Conservation (phyloP, 2,113 vertebrate species). For the Oncorhynchus masou region DNA sequence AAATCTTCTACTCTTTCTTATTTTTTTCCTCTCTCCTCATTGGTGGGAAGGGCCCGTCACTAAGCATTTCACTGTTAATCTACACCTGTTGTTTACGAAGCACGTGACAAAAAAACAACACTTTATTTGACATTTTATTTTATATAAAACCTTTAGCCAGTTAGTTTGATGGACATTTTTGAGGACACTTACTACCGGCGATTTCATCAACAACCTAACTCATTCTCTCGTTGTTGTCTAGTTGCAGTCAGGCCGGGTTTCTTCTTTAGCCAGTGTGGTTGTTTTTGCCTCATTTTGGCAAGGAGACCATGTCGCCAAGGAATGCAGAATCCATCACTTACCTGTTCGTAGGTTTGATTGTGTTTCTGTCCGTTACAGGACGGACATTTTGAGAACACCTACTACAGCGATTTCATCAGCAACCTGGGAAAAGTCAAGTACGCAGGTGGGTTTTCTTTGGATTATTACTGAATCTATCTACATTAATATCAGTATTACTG, state of each 20-base stretch:
- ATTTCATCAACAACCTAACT: constrained; percentile 79
- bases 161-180: constrained; percentile 62
- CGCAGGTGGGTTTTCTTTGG: constrained; percentile 69
- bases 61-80: too few species aligned
- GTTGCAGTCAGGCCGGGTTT: neutral
- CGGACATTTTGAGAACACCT: constrained; percentile 84
- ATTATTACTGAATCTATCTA: neutral
- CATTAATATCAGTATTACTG: neutral
- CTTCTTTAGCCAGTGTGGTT: neutral
- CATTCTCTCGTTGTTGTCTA: too few species aligned
- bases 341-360: neutral
- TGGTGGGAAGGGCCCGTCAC: too few species aligned
- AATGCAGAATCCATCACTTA: too few species aligned
- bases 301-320: too few species aligned
- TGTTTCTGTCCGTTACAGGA: constrained; percentile 63
- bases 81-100: too few species aligned
- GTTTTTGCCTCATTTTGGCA: too few species aligned
- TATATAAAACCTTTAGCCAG: neutral
- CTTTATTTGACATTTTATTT: neutral
- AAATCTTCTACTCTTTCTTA: too few species aligned
- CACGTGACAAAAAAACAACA: too few species aligned
- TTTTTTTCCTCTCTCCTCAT: too few species aligned
- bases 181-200: constrained; percentile 90
- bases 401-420: constrained; percentile 86
- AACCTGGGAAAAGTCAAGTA: constrained; percentile 79